Base-by-base conservation (phyloP, 2,888 invertebrate species). In the Hermaeophaga mercurialis region DNA sequence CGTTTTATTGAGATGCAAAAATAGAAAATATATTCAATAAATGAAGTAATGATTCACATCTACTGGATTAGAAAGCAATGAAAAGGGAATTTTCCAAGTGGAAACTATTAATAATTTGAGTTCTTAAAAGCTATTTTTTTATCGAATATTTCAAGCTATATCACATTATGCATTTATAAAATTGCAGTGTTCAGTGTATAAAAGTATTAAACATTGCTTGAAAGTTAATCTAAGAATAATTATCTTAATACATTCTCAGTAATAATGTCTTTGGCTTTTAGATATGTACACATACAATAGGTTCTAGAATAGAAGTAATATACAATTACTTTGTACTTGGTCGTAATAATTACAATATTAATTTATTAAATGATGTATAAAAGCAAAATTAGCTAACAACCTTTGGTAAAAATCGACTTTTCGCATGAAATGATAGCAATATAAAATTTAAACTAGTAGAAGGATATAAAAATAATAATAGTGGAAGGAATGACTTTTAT, bases 161-260 rank as follows among this genome's bases (percentile, higher is more conserved):
- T 45, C 45, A 45, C 45, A 45, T 43, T 45, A 45, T 45, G 45
- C 45, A 45, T 31, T 45, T 45, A 33, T 45, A 45, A n/a, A 24
- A 45, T 31, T 33, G 45, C 45, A 45, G 45, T 45, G 45, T 11
- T 45, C 28, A 44, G 33, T 45, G 28, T 45, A 33, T 18, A 45
- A 45, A 45, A 24, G 19, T 19, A 11, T 17, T 18, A 45, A 45
- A 45, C 11, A 45, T 45, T 45, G 33, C 18, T 45, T 8, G 8
- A 28, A 28, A 28, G 4, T 45, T 33, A 33, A 14, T 9, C 12
- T 36, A 36, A 36, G 15, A 36, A 28, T 28, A 22, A n/a, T 28
- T 15, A 9, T 17, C 17, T 36, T 14, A 14, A 43, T 11, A 43
- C 43, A 43, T 26, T 9, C 24, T 43, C 24, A 43, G 24, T 15